Conservation (phyloP, 2,888 invertebrate genomes). For the Taenaris catops region DNA sequence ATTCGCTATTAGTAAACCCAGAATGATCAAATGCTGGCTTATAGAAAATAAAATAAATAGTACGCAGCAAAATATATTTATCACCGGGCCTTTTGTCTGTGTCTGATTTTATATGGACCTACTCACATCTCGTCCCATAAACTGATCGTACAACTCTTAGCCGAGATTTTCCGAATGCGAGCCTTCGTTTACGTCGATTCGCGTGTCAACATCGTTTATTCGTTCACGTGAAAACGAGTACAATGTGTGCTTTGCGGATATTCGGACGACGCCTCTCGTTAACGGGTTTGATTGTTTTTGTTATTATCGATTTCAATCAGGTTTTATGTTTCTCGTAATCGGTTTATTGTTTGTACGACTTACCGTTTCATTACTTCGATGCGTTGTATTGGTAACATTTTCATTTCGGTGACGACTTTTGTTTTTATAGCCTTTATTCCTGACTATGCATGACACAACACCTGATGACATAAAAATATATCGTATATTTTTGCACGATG, state of each 20-base stretch:
- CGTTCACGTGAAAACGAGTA: constrained; percentile 28
- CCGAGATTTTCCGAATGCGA: constrained; percentile 16
- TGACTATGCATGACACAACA: too few species aligned
- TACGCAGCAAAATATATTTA: too few species aligned
- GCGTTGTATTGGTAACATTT: too few species aligned
- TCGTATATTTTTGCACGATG: too few species aligned
- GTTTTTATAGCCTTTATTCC: too few species aligned
- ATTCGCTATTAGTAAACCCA: too few species aligned
- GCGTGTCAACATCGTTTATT: constrained; percentile 33
- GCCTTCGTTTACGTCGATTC: constrained; percentile 27
- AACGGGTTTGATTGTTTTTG: constrained; percentile 47
- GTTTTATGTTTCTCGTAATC: constrained; percentile 17
- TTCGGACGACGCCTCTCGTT: constrained; percentile 37
- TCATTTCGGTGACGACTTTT: too few species aligned
- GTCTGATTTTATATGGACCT: too few species aligned
- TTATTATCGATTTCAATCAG: constrained; percentile 24
- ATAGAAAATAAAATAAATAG: too few species aligned
- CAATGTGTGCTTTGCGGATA: constrained; percentile 35
- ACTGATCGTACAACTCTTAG: constrained; percentile 20
- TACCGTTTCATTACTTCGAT: constrained; percentile 6
- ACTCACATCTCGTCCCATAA: constrained; percentile 36
- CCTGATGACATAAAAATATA: too few species aligned
- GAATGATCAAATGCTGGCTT: too few species aligned
- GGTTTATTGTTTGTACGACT: constrained; percentile 8
- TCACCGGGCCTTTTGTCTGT: too few species aligned